Percentiles rank a stretch among this genome's conserved stretches.
Conservation (phyloP, 2,888 invertebrate species). For the Dicyrtomina minuta region DNA sequence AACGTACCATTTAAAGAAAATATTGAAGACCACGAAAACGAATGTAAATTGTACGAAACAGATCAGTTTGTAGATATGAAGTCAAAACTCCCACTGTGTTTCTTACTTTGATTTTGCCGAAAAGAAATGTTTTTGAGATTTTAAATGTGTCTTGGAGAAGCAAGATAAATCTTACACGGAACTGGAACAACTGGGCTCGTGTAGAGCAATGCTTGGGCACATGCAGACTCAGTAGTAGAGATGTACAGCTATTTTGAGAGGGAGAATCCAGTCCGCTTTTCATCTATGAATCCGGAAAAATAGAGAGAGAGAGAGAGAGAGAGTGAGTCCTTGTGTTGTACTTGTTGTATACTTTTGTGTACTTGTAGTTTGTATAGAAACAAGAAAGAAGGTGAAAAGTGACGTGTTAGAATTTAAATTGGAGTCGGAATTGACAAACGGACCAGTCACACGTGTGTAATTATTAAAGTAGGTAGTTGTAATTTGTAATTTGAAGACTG, state of each 20-base stretch:
- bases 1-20: constrained; percentile 4
- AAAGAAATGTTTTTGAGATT: too few species aligned
- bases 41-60: too few species aligned
- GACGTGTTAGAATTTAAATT: background rate
- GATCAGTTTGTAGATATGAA: too few species aligned
- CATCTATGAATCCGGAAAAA: background rate
- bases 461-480: background rate
- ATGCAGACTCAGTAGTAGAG: too few species aligned
- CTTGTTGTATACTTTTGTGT: background rate
- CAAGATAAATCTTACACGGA: too few species aligned
- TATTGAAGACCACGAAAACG: background rate
- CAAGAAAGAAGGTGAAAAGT: background rate
- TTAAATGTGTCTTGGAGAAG: too few species aligned
- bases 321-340: background rate
- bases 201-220: too few species aligned
- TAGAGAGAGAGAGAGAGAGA: background rate
- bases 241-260: too few species aligned
- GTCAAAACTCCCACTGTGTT: too few species aligned
- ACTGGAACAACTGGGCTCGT: too few species aligned
- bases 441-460: background rate
- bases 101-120: too few species aligned
- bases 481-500: constrained; percentile 1
- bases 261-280: background rate
- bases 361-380: background rate
- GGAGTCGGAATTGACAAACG: background rate